Conservation (phyloP, 2,888 invertebrate species). For the Gasteruption jaculator region DNA sequence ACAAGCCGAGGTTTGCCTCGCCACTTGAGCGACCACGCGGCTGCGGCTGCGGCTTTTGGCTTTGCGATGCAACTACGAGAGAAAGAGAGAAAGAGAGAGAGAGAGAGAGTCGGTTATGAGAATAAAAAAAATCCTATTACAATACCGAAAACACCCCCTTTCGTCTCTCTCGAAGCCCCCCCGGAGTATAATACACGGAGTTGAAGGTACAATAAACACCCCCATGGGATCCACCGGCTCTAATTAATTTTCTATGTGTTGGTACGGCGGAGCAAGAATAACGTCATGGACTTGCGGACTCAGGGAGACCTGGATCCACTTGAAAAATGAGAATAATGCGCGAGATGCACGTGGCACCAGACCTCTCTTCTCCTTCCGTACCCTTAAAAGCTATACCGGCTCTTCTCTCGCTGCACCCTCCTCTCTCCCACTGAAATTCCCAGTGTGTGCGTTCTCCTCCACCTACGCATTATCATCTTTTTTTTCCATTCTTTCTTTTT, state of each 20-base stretch:
- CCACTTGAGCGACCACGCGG: conserved; percentile 20
- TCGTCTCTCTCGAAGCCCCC: conserved; percentile 16
- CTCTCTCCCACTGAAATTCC: too few species aligned
- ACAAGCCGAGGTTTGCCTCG: conserved; percentile 27
- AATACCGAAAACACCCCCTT: conserved; percentile 23
- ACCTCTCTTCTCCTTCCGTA: conserved; percentile 8
- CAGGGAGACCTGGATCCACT: conserved; percentile 30
- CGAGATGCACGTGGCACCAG: conserved; percentile 38
- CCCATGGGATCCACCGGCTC: conserved; percentile 38
- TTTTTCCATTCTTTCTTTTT: too few species aligned
- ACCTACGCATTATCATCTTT: too few species aligned
- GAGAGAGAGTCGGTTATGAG: conserved; percentile 9
- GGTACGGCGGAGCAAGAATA: conserved; percentile 31
- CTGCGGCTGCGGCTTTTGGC: conserved; percentile 16
- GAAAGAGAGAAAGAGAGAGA: conserved; percentile 9
- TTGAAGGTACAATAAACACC: conserved; percentile 30
- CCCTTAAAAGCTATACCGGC: neutral
- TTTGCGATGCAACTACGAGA: conserved; percentile 11
- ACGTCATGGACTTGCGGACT: conserved; percentile 27
- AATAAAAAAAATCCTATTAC: conserved; percentile 6
- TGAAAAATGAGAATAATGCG: conserved; percentile 38
- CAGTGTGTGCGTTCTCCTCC: too few species aligned
- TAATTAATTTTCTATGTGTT: conserved; percentile 47
- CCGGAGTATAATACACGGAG: conserved; percentile 11
- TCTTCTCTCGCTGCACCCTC: neutral